A percentile compares a stretch with the other conserved stretches of the same genome.
Evolutionary conservation across 2,113 vertebrate genomes (phyloP).

Genomic region (Marcusenius ussheri): DNA sequence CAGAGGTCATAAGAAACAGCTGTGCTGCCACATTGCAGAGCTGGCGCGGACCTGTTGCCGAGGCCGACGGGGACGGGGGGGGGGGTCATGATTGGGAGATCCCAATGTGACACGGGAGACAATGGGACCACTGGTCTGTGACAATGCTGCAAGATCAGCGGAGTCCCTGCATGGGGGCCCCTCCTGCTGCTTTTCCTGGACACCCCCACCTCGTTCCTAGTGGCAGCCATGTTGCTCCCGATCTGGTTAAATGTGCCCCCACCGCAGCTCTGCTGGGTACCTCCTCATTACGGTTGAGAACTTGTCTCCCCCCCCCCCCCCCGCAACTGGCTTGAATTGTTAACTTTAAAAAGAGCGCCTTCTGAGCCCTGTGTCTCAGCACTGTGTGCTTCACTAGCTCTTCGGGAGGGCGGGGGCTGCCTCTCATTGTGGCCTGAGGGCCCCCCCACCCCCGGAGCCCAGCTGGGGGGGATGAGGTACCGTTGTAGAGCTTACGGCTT

Average conservation of each 20-base stretch:
- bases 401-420: too few species aligned
- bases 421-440: not conserved
- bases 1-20: conserved; percentile 4
- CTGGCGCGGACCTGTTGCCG: conserved; percentile 14
- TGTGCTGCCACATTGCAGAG: conserved; percentile 7
- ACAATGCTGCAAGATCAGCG: not conserved
- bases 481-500: not conserved
- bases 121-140: not conserved
- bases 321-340: not conserved
- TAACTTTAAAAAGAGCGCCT: not conserved
- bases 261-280: not conserved
- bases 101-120: not conserved
- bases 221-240: not conserved
- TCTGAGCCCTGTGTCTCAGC: not conserved
- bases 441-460: not conserved
- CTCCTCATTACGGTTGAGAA: not conserved
- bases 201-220: not conserved
- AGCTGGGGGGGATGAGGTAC: not conserved
- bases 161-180: too few species aligned
- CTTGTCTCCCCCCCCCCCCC: not conserved
- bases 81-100: not conserved
- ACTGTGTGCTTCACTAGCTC: not conserved
- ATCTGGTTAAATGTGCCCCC: not conserved
- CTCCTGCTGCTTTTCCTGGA: too few species aligned
- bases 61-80: not conserved